Percentiles rank a stretch among this genome's conserved stretches.
phyloP scores from a whole-genome alignment of 1,140 invertebrate genomes.

The Drosophila aff. region DNA sequence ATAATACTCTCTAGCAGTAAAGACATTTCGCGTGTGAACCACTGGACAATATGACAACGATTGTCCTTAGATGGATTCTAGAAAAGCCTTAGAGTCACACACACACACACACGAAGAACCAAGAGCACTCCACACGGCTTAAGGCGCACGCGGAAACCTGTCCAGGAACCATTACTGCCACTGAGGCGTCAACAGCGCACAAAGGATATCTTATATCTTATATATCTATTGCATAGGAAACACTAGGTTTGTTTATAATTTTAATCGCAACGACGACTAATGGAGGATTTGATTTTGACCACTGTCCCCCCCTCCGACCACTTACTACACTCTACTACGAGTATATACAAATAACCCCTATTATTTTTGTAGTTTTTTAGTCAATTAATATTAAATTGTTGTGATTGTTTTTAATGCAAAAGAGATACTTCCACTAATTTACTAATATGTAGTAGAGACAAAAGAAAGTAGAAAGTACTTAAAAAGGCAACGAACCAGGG shows the following conservation, averaged over 20 bases:
- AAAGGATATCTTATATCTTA: conserved; percentile 57
- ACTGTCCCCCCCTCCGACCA: conserved; percentile 52
- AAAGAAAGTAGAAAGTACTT: conserved; percentile 65
- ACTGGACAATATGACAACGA: conserved; percentile 69
- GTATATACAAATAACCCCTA: conserved; percentile 60
- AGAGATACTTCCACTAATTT: conserved; percentile 80
- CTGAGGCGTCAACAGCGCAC: conserved; percentile 78
- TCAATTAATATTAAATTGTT: conserved; percentile 85
- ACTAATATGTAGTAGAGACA: conserved; percentile 67
- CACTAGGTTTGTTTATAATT: conserved; percentile 79
- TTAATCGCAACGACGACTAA: conserved; percentile 82
- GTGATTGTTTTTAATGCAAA: conserved; percentile 84
- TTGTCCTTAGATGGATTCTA: conserved; percentile 61
- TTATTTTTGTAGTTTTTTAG: conserved; percentile 83
- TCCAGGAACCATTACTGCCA: conserved; percentile 66
- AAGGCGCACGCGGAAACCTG: conserved; percentile 8
- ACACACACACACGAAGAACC: conserved; percentile 48
- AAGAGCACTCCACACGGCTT: conserved; percentile 5
- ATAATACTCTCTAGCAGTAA: conserved; percentile 70
- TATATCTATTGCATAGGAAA: conserved; percentile 61
- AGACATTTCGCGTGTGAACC: conserved; percentile 27
- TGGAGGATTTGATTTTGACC: conserved; percentile 84
- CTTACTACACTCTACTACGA: conserved; percentile 52
- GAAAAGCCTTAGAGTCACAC: conserved; percentile 30
- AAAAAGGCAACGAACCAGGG: conserved; percentile 70